Percentiles rank a stretch among this genome's conserved stretches.
phyloP scores from a whole-genome alignment of 2,113 vertebrate species.

The Corythornis cristatus region DNA sequence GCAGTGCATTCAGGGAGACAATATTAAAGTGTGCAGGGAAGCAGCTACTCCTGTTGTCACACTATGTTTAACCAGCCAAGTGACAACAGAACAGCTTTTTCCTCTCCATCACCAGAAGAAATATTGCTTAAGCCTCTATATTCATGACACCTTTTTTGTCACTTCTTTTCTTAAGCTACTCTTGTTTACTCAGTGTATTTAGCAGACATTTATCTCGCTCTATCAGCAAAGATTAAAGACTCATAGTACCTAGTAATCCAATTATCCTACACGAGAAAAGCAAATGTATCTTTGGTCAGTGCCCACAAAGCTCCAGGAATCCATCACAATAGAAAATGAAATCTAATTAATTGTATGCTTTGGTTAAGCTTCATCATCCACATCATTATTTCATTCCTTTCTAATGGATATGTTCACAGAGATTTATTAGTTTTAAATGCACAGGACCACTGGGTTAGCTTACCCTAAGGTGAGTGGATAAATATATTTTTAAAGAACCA shows the following conservation, averaged over 20 bases:
- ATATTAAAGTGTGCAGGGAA: not conserved
- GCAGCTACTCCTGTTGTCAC: not conserved
- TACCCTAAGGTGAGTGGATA: not conserved
- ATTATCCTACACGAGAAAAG: slow-evolving; percentile 68
- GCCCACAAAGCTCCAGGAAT: slow-evolving; percentile 53
- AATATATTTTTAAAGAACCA: not conserved
- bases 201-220: slow-evolving; percentile 61
- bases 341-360: slow-evolving; percentile 72
- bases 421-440: slow-evolving; percentile 36
- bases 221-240: slow-evolving; percentile 72
- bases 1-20: not conserved
- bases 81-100: not conserved
- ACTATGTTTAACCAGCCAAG: not conserved
- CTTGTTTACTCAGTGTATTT: slow-evolving; percentile 52
- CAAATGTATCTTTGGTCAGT: slow-evolving; percentile 67
- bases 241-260: slow-evolving; percentile 65
- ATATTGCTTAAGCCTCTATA: not conserved
- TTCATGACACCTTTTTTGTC: not conserved
- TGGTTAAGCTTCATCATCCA: slow-evolving; percentile 20
- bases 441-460: not conserved
- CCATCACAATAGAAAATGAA: slow-evolving; percentile 63
- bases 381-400: slow-evolving; percentile 52
- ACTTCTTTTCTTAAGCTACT: slow-evolving; percentile 50
- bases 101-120: not conserved
- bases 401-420: slow-evolving; percentile 34